These are phyloP conservation scores for Cryptotermes secundus DNA, from an alignment of 1,140 invertebrate species.

Conservation along the genomic window DNA sequence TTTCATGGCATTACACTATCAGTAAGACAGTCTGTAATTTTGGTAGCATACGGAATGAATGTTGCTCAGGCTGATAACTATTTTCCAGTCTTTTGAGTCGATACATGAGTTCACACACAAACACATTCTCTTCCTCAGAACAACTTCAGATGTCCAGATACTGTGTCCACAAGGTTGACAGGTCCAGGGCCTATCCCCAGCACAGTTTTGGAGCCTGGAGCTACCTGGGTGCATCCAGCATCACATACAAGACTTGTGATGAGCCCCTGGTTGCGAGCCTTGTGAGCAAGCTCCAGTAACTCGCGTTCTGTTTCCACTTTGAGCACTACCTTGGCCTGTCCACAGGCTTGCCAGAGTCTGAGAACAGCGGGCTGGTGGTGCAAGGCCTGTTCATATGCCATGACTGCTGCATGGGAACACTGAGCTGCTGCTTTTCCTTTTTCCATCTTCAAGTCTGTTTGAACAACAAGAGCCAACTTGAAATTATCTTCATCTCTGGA, in stretches of 20 bases:
- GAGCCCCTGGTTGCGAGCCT: conserved; percentile 47
- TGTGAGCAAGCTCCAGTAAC: conserved; percentile 41
- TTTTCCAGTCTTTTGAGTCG: too few species aligned
- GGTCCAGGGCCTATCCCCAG: conserved; percentile 56
- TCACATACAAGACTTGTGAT: conserved; percentile 51
- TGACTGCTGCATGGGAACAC: conserved; percentile 66
- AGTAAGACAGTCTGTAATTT: too few species aligned
- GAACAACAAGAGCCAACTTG: conserved; percentile 57
- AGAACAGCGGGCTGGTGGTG: conserved; percentile 44
- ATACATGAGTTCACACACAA: background rate
- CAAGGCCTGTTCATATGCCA: conserved; percentile 46
- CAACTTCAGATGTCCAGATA: conserved; percentile 55
- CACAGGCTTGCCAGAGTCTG: conserved; percentile 51
- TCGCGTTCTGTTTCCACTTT: conserved; percentile 44
- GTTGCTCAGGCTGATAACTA: too few species aligned
- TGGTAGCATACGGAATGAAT: too few species aligned
- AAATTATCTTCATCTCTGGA: conserved; percentile 18
- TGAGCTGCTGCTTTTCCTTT: conserved; percentile 60
- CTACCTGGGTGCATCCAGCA: conserved; percentile 59
- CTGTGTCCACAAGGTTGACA: conserved; percentile 48
- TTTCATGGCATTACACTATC: too few species aligned
- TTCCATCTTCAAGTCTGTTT: conserved; percentile 60
- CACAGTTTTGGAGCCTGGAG: conserved; percentile 55
- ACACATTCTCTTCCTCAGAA: conserved; percentile 39
- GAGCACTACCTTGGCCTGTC: conserved; percentile 57